A percentile compares a stretch with the other conserved stretches of the same genome.
These are phyloP conservation scores for Leptopilina clavipes DNA, from an alignment of 1,140 invertebrate species.

Conservation along the genomic window DNA sequence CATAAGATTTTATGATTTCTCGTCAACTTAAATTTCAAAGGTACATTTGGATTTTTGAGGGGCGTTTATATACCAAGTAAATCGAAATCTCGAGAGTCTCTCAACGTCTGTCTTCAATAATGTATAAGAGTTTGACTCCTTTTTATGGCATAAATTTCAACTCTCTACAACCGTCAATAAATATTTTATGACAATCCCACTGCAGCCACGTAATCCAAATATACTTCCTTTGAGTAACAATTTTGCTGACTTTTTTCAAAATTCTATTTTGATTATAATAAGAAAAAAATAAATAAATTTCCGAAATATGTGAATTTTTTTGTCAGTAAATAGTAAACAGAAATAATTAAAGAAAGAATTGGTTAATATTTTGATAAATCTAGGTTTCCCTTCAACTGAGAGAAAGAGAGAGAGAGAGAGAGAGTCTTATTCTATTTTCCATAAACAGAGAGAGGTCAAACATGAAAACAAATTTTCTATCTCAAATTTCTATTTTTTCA, in stretches of 20 bases:
- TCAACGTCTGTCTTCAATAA: conserved; percentile 31
- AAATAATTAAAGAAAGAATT: too few species aligned
- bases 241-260: conserved; percentile 9
- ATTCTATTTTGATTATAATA: background rate
- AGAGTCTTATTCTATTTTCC: too few species aligned
- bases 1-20: conserved; percentile 16
- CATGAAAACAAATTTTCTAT: too few species aligned
- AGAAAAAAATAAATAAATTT: background rate
- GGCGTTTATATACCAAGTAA: conserved; percentile 8
- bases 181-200: conserved; percentile 30
- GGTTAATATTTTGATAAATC: too few species aligned
- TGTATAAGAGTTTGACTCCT: conserved; percentile 36
- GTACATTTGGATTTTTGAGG: background rate
- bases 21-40: conserved; percentile 11
- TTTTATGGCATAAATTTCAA: conserved; percentile 33
- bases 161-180: conserved; percentile 13
- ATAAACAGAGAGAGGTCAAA: too few species aligned
- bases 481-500: too few species aligned
- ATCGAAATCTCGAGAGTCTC: conserved; percentile 11
- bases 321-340: too few species aligned
- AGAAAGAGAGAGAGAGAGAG: too few species aligned
- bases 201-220: conserved; percentile 4
- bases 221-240: background rate
- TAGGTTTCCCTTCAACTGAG: too few species aligned
- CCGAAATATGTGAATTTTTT: background rate